A percentile compares a stretch with the other conserved stretches of the same genome.
These are phyloP conservation scores for Drosophila hydei DNA, from an alignment of 1,140 invertebrate species.

Conservation along the genomic window DNA sequence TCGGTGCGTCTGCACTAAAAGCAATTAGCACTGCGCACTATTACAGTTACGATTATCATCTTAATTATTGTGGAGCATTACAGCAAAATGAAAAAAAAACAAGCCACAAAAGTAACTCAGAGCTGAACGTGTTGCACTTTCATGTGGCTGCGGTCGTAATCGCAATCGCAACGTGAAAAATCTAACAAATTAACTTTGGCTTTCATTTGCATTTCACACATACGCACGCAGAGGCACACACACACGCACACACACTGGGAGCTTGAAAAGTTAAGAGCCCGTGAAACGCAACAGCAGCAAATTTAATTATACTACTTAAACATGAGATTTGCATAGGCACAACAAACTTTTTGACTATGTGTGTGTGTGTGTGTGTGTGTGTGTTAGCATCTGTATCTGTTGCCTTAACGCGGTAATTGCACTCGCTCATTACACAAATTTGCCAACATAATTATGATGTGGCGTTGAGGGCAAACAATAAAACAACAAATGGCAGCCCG, in stretches of 20 bases:
- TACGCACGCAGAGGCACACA: slow-evolving; percentile 42
- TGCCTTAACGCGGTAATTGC: slow-evolving; percentile 51
- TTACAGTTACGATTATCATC: slow-evolving; percentile 40
- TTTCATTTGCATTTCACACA: slow-evolving; percentile 78
- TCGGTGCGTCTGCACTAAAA: not conserved
- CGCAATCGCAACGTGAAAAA: slow-evolving; percentile 59
- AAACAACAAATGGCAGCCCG: slow-evolving; percentile 12
- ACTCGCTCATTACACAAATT: slow-evolving; percentile 73
- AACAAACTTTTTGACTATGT: slow-evolving; percentile 11
- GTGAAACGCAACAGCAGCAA: slow-evolving; percentile 43
- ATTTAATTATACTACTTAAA: slow-evolving; percentile 41
- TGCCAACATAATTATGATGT: slow-evolving; percentile 76
- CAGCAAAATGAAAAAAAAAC: slow-evolving; percentile 3
- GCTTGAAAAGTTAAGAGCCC: slow-evolving; percentile 44
- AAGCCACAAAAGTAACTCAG: slow-evolving; percentile 23
- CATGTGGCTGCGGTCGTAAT: slow-evolving; percentile 11
- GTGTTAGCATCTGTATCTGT: slow-evolving; percentile 25
- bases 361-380: slow-evolving; percentile 8
- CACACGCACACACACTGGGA: slow-evolving; percentile 4
- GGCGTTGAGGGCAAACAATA: slow-evolving; percentile 49
- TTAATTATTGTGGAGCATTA: slow-evolving; percentile 40
- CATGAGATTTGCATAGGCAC: slow-evolving; percentile 63
- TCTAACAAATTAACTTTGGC: slow-evolving; percentile 81
- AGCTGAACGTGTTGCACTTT: slow-evolving; percentile 23
- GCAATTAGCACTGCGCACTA: slow-evolving; percentile 3